Conservation (phyloP, 1,140 invertebrate genomes). For the Thaumetopoea pityocampa region DNA sequence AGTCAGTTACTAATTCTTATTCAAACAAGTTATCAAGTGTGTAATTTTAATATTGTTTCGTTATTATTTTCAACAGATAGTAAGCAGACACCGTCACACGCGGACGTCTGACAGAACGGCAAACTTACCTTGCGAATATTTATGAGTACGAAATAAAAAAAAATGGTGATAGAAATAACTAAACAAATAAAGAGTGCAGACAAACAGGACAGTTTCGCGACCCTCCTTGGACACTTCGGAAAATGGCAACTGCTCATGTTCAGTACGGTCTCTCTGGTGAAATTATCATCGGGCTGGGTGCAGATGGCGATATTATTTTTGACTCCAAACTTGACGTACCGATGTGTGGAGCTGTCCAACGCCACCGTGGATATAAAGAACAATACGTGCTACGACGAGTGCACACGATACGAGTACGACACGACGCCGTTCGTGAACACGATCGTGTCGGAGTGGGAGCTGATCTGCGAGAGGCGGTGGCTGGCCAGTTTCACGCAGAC, state of each 20-base stretch:
- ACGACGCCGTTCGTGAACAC: constrained; percentile 61
- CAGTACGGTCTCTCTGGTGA: constrained; percentile 70
- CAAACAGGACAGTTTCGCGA: constrained; percentile 48
- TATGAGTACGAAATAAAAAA: too few relatives aligned
- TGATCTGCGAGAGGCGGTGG: constrained; percentile 69
- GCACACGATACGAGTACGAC: constrained; percentile 59
- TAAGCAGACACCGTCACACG: too few relatives aligned
- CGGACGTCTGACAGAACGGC: too few relatives aligned
- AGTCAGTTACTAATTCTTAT: too few relatives aligned
- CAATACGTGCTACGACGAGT: constrained; percentile 45
- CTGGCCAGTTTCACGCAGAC: constrained; percentile 73
- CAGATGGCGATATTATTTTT: constrained; percentile 75
- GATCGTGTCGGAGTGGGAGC: constrained; percentile 75
- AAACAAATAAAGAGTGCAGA: constrained; percentile 18
- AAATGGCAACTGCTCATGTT: constrained; percentile 77
- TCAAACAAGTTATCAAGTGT: too few relatives aligned
- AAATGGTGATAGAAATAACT: constrained; percentile 39
- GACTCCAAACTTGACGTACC: constrained; percentile 38
- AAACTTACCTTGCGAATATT: too few relatives aligned
- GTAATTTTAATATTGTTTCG: too few relatives aligned
- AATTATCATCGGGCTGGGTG: constrained; percentile 77
- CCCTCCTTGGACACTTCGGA: constrained; percentile 74
- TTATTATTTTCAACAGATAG: too few relatives aligned
- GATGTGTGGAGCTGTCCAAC: constrained; percentile 38
- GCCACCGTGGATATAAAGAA: constrained; percentile 27